These are phyloP conservation scores for Rhodinocichla rosea DNA, from an alignment of 2,113 vertebrate genomes.

Conservation along the genomic window DNA sequence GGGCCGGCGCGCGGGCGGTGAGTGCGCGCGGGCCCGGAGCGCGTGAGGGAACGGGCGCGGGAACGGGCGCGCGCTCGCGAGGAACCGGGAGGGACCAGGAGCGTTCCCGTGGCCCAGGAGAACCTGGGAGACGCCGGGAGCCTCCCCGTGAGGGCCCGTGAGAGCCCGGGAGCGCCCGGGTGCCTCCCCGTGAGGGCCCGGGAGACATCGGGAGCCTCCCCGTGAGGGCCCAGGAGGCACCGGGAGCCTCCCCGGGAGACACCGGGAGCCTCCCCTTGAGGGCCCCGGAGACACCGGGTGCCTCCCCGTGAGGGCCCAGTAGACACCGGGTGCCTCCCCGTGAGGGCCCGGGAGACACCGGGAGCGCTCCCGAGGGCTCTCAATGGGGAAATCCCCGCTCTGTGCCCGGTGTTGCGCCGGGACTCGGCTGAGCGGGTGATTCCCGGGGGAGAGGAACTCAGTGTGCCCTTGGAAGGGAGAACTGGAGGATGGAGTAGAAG, in stretches of 20 bases:
- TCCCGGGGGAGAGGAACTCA: not conserved
- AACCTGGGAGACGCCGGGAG: too few relatives aligned
- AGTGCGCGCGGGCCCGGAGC: not conserved
- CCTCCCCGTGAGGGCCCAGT: not conserved
- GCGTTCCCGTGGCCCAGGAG: not conserved
- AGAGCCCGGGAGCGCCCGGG: too few relatives aligned
- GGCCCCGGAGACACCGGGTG: not conserved
- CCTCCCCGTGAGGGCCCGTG: too few relatives aligned
- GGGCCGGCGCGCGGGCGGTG: not conserved
- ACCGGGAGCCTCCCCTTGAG: too few relatives aligned
- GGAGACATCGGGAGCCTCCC: too few relatives aligned
- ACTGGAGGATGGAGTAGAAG: not conserved
- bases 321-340: too few relatives aligned
- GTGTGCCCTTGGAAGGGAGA: not conserved
- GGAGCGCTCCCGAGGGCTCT: too few relatives aligned
- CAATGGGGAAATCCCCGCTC: rapidly evolving
- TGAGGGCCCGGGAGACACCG: too few relatives aligned
- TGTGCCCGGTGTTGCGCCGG: not conserved
- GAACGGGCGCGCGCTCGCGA: not conserved
- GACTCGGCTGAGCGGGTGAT: not conserved
- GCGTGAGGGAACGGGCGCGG: not conserved
- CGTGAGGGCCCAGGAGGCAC: not conserved
- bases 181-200: rapidly evolving
- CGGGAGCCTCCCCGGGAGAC: not conserved
- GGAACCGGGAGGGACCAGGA: not conserved